A percentile compares a stretch with the other conserved stretches of the same genome.
phyloP scores from a whole-genome alignment of 2,113 vertebrate species.

The Leptosomus discolor region DNA sequence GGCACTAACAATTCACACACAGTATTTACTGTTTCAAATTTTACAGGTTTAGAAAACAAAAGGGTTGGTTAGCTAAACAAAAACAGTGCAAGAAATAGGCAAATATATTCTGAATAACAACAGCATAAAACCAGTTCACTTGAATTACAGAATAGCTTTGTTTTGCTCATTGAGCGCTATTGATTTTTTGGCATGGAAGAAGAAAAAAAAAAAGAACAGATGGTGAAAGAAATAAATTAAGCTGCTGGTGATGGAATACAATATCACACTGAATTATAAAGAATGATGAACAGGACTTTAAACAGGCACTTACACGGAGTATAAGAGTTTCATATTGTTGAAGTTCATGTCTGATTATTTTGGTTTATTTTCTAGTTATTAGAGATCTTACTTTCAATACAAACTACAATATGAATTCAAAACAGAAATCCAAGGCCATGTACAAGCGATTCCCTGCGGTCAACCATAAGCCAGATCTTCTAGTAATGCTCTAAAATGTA shows the following conservation, averaged over 20 bases:
- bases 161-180: constrained; percentile 66
- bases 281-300: constrained; percentile 55
- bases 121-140: constrained; percentile 55
- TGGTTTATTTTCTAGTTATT: background rate
- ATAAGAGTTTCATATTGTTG: background rate
- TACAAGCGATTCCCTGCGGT: background rate
- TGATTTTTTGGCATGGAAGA: constrained; percentile 71
- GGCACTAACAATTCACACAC: background rate
- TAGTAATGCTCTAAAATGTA: background rate
- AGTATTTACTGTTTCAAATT: constrained; percentile 65
- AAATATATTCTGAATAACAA: constrained; percentile 66
- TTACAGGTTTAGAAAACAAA: constrained; percentile 67
- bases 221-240: constrained; percentile 76
- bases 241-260: constrained; percentile 67
- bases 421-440: background rate
- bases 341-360: background rate
- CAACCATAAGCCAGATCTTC: background rate
- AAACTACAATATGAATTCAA: background rate
- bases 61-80: constrained; percentile 62
- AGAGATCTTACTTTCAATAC: background rate
- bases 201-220: constrained; percentile 72
- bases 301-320: constrained; percentile 1
- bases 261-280: constrained; percentile 74
- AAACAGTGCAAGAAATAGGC: constrained; percentile 52
- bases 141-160: constrained; percentile 61